Evolutionary conservation across 1,140 invertebrate genomes (phyloP), one percentile per base, ranked within the genome.

Genomic region (Sitophilus oryzae): DNA sequence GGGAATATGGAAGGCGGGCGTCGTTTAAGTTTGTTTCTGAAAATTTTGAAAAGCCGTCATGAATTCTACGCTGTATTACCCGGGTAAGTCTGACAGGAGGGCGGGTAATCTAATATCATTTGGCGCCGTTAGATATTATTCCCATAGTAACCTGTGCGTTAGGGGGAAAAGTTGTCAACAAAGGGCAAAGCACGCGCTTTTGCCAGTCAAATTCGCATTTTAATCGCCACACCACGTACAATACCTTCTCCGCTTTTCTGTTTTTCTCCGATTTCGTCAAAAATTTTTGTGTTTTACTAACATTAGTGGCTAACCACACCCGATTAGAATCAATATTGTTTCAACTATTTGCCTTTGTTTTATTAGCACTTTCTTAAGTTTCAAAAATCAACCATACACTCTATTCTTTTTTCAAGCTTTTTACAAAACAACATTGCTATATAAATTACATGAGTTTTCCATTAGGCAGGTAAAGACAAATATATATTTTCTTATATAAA

Each of bases 101-200:
- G 42, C 5, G 15, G 19, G 18, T 44, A 45, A 45, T 45, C 14
- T 35, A 42, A n/a, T n/a, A n/a, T 30, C 21, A 38, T 45, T 53
- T 23, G 42, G 22, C 51, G 40, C 20, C 40, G 8, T 23, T 15
- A 9, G 25, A 30, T 30, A 30, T n/a, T 25, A 30, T 53, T 25
- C 41, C 51, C 51, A 53, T 53, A 53, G 51, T 53, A 53, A 53
- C 51, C 51, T 14, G 15, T 9, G 14, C 21, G 37, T 9, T 30
- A 3, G 4, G 10, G n/a, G 8, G 14, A 40, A 40, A 53, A 53
- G n/a, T 53, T 53, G 51, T 53, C 51, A 53, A 53, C 51, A 53
- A 53, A 46, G 42, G 36, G 41, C 51, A 21, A 45, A 19, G 15
- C 23, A 30, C 25, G 25, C 25, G 25, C 25, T 5, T 6, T 30